Evolutionary conservation across 1,140 invertebrate species (phyloP).

Genomic region (Habropoda laboriosa): DNA sequence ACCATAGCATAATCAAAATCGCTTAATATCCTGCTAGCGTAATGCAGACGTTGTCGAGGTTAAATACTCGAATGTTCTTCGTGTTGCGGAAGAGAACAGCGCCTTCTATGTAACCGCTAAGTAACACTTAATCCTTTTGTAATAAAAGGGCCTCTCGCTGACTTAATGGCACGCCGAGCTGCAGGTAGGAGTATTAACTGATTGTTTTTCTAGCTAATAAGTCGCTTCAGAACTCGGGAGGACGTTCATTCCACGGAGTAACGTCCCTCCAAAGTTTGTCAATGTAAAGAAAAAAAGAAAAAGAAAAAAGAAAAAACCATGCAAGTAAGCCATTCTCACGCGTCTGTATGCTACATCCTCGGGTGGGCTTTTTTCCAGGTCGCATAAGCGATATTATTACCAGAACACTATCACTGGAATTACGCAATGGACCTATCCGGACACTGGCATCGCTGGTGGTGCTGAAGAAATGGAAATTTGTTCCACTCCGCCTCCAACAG

Average conservation of each 20-base stretch:
- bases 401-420: slow-evolving; percentile 83
- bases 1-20: slow-evolving; percentile 38
- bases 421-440: slow-evolving; percentile 87
- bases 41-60: slow-evolving; percentile 35
- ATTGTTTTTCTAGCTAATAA: slow-evolving; percentile 61
- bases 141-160: slow-evolving; percentile 58
- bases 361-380: slow-evolving; percentile 83
- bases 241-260: slow-evolving; percentile 48
- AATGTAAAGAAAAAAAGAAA: slow-evolving; percentile 51
- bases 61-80: slow-evolving; percentile 39
- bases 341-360: slow-evolving; percentile 72
- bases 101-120: slow-evolving; percentile 54
- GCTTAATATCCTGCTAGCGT: slow-evolving; percentile 41
- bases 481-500: slow-evolving; percentile 83
- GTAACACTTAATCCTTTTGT: slow-evolving; percentile 60
- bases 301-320: slow-evolving; percentile 48
- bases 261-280: slow-evolving; percentile 56
- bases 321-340: slow-evolving; percentile 54
- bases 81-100: slow-evolving; percentile 44
- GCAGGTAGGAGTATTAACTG: slow-evolving; percentile 64
- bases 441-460: slow-evolving; percentile 81
- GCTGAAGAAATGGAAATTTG: slow-evolving; percentile 85
- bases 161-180: slow-evolving; percentile 55
- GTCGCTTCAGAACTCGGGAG: slow-evolving; percentile 56
- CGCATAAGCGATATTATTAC: slow-evolving; percentile 88